Evolutionary conservation across 64 coral and sea anemone species (phyloP).

Genomic region (Orbicella faveolata): DNA sequence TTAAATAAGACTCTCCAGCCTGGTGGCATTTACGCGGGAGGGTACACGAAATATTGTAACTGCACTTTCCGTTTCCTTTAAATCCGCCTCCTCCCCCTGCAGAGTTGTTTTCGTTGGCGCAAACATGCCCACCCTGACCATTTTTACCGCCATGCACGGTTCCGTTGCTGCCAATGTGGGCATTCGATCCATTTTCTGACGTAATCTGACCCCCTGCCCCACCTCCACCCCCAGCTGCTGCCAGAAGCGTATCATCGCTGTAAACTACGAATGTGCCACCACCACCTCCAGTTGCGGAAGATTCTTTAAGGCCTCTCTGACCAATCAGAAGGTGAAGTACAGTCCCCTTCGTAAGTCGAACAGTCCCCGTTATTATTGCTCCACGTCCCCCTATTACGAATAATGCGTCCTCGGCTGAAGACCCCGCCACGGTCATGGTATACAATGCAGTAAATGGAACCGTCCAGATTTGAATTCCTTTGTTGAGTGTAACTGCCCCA

Average conservation of each 20-base stretch:
- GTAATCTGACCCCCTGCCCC: constrained; percentile 20
- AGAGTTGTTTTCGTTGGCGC: not conserved
- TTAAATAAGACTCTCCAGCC: constrained; percentile 12
- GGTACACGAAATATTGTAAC: not conserved
- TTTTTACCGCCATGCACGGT: not conserved
- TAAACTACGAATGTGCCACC: constrained; percentile 35
- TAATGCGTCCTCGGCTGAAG: not conserved
- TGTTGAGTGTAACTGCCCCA: constrained; percentile 42
- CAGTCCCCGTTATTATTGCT: constrained; percentile 5
- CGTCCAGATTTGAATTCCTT: constrained; percentile 54
- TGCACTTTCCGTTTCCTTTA: constrained; percentile 11
- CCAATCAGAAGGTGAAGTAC: constrained; percentile 34
- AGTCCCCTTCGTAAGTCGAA: not conserved
- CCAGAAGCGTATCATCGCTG: not conserved
- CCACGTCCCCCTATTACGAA: not conserved
- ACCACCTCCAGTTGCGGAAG: constrained; percentile 23
- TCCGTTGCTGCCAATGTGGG: not conserved
- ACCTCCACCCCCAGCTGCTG: constrained; percentile 50
- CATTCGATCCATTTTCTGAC: not conserved
- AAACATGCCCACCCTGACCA: constrained; percentile 34
- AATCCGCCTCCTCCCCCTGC: constrained; percentile 50
- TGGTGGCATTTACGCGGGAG: not conserved
- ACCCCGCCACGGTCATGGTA: constrained; percentile 6
- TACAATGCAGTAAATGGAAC: constrained; percentile 30
- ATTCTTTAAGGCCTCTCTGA: constrained; percentile 13